Base-by-base conservation (phyloP, 2,888 invertebrate species). In the Philhelius pedissequus region DNA sequence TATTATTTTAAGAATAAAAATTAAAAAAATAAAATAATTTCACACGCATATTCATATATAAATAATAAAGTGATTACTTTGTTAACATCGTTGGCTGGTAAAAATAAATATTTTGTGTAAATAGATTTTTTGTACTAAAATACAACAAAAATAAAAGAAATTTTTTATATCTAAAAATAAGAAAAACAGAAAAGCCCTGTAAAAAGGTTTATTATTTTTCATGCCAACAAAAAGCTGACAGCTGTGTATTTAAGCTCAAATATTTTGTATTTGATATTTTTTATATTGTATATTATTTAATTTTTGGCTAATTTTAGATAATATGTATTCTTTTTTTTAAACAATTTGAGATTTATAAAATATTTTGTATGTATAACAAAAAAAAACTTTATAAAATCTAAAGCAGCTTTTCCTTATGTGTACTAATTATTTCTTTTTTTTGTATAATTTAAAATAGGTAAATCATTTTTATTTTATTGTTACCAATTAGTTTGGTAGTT, bases 221-320 rank as follows among this genome's bases (percentile, higher is more conserved):
- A 82, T 52, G 73, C 45, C 54, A 82, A 81, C 60, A 69, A 69
- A 76, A 35, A 81, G 58, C 81, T 77, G 81, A 82, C 71, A 77
- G 73, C 82, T 77, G 71, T 82, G 77, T 77, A 82, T 77, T 73
- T 77, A 73, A 82, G 81, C 81, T 76, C 77, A 77, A 81, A 82
- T 45, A 68, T 77, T 60, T 64, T 62, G 70, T 68, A 56, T 82
- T 77, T 73, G 20, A 68, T 60, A 18, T 66, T 60, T 35, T 82
- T 82, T 64, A 40, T 32, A 50, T 66, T 71, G 50, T 64, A 38
- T 70, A 6, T 62, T 32, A 22, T 73, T 56, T 74, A 54, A 32
- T 73, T 58, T 64, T 76, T 70, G 75, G 38, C 75, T 70, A 40
- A 13, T 58, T 70, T 62, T 77, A 80, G 69, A 25, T 52, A 79